phyloP scores from a whole-genome alignment of 64 coral and sea anemone genomes.

The Stichodactyla mertensii region DNA sequence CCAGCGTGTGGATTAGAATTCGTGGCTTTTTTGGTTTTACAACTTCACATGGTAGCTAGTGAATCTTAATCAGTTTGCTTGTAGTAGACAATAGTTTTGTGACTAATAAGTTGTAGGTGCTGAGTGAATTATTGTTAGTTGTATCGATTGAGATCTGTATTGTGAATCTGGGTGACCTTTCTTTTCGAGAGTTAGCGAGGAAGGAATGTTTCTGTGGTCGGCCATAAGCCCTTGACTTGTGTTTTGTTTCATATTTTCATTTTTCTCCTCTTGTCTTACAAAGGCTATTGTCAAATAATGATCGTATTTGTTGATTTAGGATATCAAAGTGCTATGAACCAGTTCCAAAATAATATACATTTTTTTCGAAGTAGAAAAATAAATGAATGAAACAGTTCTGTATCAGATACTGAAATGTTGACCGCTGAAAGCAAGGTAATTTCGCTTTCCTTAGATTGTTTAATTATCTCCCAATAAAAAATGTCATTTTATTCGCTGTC shows the following conservation, averaged over 20 bases:
- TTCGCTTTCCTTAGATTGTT: constrained; percentile 3
- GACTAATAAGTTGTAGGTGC: not conserved
- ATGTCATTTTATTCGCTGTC: not conserved
- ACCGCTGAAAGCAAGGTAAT: not conserved
- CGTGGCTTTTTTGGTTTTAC: constrained; percentile 4
- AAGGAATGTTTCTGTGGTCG: not conserved
- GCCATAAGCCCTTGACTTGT: not conserved
- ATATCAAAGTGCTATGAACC: not conserved
- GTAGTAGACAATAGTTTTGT: not conserved
- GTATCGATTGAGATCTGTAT: not conserved
- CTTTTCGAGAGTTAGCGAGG: not conserved
- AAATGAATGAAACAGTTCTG: not conserved
- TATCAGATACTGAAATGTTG: not conserved
- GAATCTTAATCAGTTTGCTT: not conserved
- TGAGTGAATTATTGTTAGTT: not conserved
- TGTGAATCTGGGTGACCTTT: not conserved
- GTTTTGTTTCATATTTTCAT: not conserved
- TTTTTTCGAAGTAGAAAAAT: not conserved
- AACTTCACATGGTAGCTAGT: constrained; percentile 6
- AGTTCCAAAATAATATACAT: not conserved
- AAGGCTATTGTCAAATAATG: constrained; percentile 11
- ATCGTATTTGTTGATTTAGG: not conserved
- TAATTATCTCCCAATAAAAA: not conserved
- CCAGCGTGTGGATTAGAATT: not conserved
- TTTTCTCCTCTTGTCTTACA: constrained; percentile 1